Conservation (phyloP, 2,888 invertebrate species). For the Eretmocerus hayati region DNA sequence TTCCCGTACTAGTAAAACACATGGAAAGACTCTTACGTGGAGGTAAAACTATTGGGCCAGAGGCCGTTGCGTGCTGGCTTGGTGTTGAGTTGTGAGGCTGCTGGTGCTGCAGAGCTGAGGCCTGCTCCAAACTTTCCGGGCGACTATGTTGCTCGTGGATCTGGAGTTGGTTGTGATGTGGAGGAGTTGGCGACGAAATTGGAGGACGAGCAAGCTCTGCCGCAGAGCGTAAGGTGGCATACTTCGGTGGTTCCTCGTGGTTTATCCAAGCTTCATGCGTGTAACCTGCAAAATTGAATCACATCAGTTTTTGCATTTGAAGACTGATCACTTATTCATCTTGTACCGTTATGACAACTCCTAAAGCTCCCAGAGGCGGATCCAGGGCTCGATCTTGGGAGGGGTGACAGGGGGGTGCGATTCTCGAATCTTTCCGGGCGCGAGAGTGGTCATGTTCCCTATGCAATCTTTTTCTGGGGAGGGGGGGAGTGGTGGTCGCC, state of each 20-base stretch:
- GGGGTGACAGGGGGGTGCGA: too few relatives aligned
- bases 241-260: slow-evolving; percentile 50
- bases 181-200: slow-evolving; percentile 31
- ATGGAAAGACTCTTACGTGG: slow-evolving; percentile 64
- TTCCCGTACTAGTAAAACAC: slow-evolving; percentile 80
- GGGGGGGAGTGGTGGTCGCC: too few relatives aligned
- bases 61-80: slow-evolving; percentile 19
- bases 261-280: slow-evolving; percentile 44
- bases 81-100: slow-evolving; percentile 28
- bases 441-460: too few relatives aligned
- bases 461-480: too few relatives aligned
- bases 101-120: slow-evolving; percentile 25
- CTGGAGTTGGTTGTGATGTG: slow-evolving; percentile 16
- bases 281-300: slow-evolving; percentile 34
- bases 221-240: slow-evolving; percentile 52
- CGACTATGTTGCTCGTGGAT: slow-evolving; percentile 26
- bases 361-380: too few relatives aligned
- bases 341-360: too few relatives aligned
- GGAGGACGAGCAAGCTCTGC: slow-evolving; percentile 47
- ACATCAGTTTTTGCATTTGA: not conserved
- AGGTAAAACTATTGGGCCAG: slow-evolving; percentile 30
- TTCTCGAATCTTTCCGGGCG: too few relatives aligned
- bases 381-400: too few relatives aligned
- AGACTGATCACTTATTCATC: too few relatives aligned
- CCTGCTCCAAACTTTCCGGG: slow-evolving; percentile 25